Percentiles rank a stretch among this genome's conserved stretches.
Evolutionary conservation across 2,113 vertebrate species (phyloP).

Genomic region (Pluvianellus socialis): DNA sequence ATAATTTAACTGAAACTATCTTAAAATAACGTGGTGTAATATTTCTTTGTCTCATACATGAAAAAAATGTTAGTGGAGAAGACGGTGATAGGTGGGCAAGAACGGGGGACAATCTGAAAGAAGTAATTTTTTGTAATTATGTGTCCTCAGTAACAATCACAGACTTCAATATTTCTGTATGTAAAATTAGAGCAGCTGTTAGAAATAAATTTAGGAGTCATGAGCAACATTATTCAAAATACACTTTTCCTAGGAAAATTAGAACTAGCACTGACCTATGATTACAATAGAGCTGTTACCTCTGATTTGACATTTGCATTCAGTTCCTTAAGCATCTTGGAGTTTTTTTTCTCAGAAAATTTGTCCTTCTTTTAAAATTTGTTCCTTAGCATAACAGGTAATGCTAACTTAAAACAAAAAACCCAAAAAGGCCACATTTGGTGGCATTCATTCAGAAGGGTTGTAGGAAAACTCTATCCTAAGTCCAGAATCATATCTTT

Average conservation of each 20-base stretch:
- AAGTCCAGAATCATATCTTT: not conserved
- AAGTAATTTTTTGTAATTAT: not conserved
- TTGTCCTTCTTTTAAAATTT: not conserved
- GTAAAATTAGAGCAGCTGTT: constrained; percentile 9
- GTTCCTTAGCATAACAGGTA: not conserved
- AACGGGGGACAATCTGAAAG: not conserved
- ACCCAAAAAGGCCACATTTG: not conserved
- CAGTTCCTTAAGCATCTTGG: not conserved
- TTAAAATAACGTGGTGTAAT: not conserved
- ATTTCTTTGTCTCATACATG: not conserved
- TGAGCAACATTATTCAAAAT: not conserved
- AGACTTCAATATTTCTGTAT: not conserved
- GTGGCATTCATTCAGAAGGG: not conserved
- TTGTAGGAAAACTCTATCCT: not conserved
- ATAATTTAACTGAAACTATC: not conserved
- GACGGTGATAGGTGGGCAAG: not conserved
- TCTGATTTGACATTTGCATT: not conserved
- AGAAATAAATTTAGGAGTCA: not conserved
- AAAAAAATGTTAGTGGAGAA: not conserved
- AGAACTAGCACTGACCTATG: not conserved
- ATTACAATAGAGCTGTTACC: not conserved
- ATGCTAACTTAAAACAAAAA: not conserved
- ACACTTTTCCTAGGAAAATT: not conserved
- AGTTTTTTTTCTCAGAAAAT: not conserved
- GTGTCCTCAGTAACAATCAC: not conserved